phyloP scores from a whole-genome alignment of 2,797 vertebrate genomes.

The Todus mexicanus region DNA sequence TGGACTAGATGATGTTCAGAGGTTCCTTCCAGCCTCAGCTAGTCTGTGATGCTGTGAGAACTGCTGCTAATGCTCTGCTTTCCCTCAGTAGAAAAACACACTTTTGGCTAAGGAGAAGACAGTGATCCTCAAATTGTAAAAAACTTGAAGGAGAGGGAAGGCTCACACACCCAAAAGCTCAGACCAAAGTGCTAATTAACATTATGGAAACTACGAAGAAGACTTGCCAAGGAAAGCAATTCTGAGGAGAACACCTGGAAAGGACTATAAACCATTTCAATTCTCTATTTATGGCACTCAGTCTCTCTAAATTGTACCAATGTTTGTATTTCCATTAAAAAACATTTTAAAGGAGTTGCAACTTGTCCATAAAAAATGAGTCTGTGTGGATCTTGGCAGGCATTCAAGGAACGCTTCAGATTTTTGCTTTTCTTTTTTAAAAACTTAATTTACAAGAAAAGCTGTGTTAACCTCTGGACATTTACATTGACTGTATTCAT shows the following conservation, averaged over 20 bases:
- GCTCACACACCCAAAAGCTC: not conserved
- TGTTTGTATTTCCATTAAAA: conserved; percentile 61
- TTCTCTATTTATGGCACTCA: not conserved
- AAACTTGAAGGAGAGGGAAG: not conserved
- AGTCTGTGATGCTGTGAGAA: not conserved
- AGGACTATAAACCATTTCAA: conserved; percentile 22
- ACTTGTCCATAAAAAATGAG: conserved; percentile 44
- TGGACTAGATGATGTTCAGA: not conserved
- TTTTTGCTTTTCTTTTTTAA: not conserved
- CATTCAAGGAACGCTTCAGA: conserved; percentile 32
- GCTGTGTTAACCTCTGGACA: not conserved
- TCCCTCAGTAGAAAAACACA: not conserved
- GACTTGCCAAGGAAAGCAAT: conserved; percentile 32
- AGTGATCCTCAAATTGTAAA: not conserved
- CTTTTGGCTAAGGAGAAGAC: not conserved
- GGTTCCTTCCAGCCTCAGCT: not conserved
- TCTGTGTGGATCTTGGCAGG: conserved; percentile 57
- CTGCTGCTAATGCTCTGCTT: not conserved
- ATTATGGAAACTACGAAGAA: not conserved
- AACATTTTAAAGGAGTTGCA: conserved; percentile 62
- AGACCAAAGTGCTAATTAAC: not conserved
- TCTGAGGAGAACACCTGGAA: conserved; percentile 32
- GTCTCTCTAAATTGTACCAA: conserved; percentile 10
- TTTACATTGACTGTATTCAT: not conserved
- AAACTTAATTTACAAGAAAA: not conserved